These are phyloP conservation scores for Trissolcus basalis DNA, from an alignment of 1,140 invertebrate genomes.

Conservation along the genomic window DNA sequence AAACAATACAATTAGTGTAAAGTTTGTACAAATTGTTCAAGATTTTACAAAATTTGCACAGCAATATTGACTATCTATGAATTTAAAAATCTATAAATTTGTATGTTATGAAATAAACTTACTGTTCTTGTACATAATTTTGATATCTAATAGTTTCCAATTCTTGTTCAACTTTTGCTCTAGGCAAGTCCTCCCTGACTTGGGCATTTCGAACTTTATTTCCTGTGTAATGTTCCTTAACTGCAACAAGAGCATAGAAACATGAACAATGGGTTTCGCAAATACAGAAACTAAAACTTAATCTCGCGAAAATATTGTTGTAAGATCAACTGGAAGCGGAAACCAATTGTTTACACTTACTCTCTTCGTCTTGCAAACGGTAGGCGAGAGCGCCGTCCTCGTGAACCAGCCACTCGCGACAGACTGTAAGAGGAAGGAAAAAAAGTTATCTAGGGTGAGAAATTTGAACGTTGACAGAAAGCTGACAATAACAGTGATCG, in stretches of 20 bases:
- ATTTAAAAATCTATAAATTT: too few species aligned
- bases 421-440: conserved; percentile 80
- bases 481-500: conserved; percentile 25
- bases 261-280: conserved; percentile 10
- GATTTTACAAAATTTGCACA: neutral
- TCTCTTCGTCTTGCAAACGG: conserved; percentile 92
- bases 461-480: conserved; percentile 6
- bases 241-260: conserved; percentile 73
- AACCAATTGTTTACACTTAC: conserved; percentile 76
- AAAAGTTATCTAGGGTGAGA: conserved; percentile 11
- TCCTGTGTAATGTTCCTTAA: conserved; percentile 87
- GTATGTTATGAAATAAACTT: conserved; percentile 68
- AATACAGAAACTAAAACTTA: neutral
- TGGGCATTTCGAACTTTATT: conserved; percentile 92
- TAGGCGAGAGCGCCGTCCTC: conserved; percentile 94
- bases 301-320: too few species aligned
- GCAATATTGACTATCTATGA: too few species aligned
- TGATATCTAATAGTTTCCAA: conserved; percentile 82
- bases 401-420: conserved; percentile 92
- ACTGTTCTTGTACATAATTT: conserved; percentile 80
- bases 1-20: neutral
- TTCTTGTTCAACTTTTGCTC: conserved; percentile 88
- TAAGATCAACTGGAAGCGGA: too few species aligned
- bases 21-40: too few species aligned
- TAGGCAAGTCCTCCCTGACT: conserved; percentile 91